These are phyloP conservation scores for Smittia aterrima DNA, from an alignment of 2,888 invertebrate genomes.

Conservation along the genomic window DNA sequence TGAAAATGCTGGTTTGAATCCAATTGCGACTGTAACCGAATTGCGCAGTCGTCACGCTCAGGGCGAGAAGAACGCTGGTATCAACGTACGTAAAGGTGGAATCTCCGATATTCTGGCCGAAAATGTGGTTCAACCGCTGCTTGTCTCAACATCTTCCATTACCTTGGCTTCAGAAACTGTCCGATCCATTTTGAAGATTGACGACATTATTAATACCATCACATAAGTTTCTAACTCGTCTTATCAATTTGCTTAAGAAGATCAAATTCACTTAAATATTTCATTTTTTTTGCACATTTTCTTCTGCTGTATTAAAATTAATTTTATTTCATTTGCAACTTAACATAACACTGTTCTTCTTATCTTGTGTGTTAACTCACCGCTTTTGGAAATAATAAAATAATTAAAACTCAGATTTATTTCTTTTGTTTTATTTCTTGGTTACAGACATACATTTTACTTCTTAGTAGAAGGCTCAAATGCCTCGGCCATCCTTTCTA, in stretches of 20 bases:
- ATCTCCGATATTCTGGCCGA: conserved; percentile 97
- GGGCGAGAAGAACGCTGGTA: conserved; percentile 83
- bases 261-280: background rate
- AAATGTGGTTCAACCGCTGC: conserved; percentile 94
- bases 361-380: background rate
- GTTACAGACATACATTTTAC: too few relatives aligned
- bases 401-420: background rate
- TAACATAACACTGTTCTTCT: background rate
- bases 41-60: conserved; percentile 89
- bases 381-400: conserved; percentile 2
- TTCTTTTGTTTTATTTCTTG: too few relatives aligned
- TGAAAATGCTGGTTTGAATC: conserved; percentile 84
- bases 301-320: conserved; percentile 1
- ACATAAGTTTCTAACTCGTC: conserved; percentile 14
- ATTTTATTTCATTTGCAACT: conserved; percentile 2
- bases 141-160: conserved; percentile 91
- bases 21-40: conserved; percentile 95
- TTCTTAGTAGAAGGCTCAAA: conserved; percentile 59
- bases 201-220: conserved; percentile 77
- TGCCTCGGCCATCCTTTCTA: conserved; percentile 99
- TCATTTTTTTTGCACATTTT: background rate
- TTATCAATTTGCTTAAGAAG: background rate
- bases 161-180: conserved; percentile 95
- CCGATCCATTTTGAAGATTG: conserved; percentile 96
- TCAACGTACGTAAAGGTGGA: conserved; percentile 93